Evolutionary conservation across 1,140 invertebrate species (phyloP).

Genomic region (Mya arenaria): DNA sequence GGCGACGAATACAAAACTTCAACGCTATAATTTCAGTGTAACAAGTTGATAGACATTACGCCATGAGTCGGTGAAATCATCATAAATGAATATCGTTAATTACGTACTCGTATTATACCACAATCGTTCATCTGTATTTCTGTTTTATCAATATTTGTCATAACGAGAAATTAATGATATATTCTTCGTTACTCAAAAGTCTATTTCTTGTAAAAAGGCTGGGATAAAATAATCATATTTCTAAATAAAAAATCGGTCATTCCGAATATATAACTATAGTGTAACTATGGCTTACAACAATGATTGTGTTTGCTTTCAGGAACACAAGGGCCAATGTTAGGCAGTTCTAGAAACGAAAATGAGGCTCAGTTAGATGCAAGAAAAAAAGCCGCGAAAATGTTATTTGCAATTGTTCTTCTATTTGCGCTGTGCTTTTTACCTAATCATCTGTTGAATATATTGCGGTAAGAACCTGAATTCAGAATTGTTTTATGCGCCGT

Average conservation of each 20-base stretch:
- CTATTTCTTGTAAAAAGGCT: not conserved
- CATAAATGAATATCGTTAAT: too few relatives aligned
- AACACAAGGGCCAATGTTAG: conserved; percentile 6
- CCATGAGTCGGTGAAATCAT: too few relatives aligned
- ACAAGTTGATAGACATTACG: too few relatives aligned
- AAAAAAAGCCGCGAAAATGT: conserved; percentile 37
- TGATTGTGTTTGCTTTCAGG: not conserved
- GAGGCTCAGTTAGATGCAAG: conserved; percentile 34
- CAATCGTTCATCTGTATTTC: not conserved
- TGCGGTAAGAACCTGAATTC: conserved; percentile 12
- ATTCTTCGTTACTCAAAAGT: not conserved
- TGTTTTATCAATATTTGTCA: not conserved
- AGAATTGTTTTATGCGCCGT: too few relatives aligned
- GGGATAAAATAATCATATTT: not conserved
- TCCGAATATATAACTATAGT: not conserved
- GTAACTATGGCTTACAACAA: not conserved
- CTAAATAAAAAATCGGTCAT: not conserved
- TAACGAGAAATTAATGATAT: not conserved
- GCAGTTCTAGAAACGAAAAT: not conserved
- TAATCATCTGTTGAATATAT: conserved; percentile 25
- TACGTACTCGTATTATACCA: too few relatives aligned
- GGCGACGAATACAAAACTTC: too few relatives aligned
- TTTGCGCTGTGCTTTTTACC: conserved; percentile 43
- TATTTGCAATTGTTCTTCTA: conserved; percentile 31
- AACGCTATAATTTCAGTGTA: too few relatives aligned